These are phyloP conservation scores for Cylindroiulus punctatus DNA, from an alignment of 2,888 invertebrate species.

Conservation along the genomic window DNA sequence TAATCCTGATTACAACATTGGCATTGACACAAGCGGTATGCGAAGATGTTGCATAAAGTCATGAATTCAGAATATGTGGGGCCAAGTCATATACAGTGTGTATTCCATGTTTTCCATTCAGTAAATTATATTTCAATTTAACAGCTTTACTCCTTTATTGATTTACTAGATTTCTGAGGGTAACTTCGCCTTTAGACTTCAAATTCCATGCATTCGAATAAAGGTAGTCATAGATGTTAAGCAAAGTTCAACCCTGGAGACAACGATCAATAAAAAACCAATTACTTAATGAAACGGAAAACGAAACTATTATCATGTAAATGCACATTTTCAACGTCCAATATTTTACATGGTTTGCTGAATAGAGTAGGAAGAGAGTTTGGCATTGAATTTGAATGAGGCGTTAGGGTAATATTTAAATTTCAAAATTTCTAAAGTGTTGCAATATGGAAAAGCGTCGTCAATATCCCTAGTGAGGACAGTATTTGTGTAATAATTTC, in stretches of 20 bases:
- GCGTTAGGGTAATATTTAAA: background rate
- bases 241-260: background rate
- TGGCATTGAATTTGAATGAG: background rate
- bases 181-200: background rate
- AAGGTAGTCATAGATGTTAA: background rate
- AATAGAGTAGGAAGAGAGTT: background rate
- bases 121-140: too few relatives aligned
- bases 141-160: too few relatives aligned
- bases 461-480: background rate
- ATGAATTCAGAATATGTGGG: too few relatives aligned
- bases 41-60: too few relatives aligned
- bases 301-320: background rate
- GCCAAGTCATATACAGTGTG: too few relatives aligned
- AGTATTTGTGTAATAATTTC: background rate
- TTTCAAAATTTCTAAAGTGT: background rate
- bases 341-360: background rate
- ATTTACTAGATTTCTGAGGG: background rate
- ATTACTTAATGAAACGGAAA: background rate
- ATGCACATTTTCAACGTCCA: background rate
- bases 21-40: background rate
- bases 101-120: too few relatives aligned
- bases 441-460: background rate
- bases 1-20: constrained; percentile 13
- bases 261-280: background rate
- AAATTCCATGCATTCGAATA: background rate